Evolutionary conservation across 1,140 invertebrate genomes (phyloP), one percentile per base, ranked within the genome.

Genomic region (Drosophila arawakana): DNA sequence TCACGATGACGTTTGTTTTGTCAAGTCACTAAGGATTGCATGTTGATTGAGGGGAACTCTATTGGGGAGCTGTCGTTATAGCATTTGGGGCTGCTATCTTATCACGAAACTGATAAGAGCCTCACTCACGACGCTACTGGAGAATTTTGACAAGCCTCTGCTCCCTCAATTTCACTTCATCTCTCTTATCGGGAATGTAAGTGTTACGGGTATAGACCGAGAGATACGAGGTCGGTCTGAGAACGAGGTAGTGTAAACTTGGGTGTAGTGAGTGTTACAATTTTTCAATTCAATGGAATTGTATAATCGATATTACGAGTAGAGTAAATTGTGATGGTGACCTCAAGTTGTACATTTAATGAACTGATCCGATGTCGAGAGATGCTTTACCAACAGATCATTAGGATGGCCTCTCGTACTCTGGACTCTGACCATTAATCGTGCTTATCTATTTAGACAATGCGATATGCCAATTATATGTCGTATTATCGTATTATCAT

Each of bases 21-120:
- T 55, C 43, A 15, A 35, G 59, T 75, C 81, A 81, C 11, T 21
- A 15, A 49, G 59, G 46, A 52, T 63, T 81, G 78, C 70, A 66
- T 35, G 37, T 76, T 65, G 41, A 9, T 35, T 15, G 18, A 43
- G 15, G 61, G 44, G 34, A 39, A 52, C 35, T 13, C 39, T 30
- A 54, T 30, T 58, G 54, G 52, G 39, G 39, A 52, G 49, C 49
- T 66, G 11, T 39, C 8, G 39, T 7, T 18, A 46, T 60, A 10
- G 35, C 41, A 30, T 30, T 30, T 30, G 2, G 25, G 25, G 15
- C 10, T 54, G 13, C 34, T 73, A 76, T 76, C 74, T 76, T 76
- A 76, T 76, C 74, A 52, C 25, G 15, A 25, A 3, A n/a, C 41
- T 69, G 71, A 73, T 73, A 73, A 73, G 55, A 55, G 34, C 34